Evolutionary conservation across 2,888 invertebrate genomes (phyloP).

Genomic region (Mesochorus sp.): DNA sequence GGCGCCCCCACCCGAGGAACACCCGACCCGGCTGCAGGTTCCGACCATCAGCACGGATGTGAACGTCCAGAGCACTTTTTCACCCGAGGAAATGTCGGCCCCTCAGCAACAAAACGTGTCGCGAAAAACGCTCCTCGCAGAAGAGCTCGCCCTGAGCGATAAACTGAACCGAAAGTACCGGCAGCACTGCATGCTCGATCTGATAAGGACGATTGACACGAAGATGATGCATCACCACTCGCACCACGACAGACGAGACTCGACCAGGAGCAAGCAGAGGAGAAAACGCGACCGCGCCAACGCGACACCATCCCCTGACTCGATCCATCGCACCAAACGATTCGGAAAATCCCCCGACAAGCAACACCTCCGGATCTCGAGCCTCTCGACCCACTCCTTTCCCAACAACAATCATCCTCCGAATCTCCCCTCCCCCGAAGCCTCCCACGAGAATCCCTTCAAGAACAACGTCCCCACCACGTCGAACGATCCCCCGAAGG

Average conservation of each 20-base stretch:
- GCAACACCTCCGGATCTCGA: constrained; percentile 53
- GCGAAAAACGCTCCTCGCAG: constrained; percentile 11
- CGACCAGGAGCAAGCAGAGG: constrained; percentile 63
- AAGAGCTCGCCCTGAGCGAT: constrained; percentile 55
- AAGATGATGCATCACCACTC: constrained; percentile 74
- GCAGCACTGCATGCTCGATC: constrained; percentile 74
- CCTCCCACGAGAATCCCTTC: constrained; percentile 43
- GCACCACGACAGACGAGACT: constrained; percentile 66
- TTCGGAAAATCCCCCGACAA: constrained; percentile 68
- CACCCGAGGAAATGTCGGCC: constrained; percentile 52
- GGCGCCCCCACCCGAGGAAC: constrained; percentile 49
- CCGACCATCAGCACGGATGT: constrained; percentile 66
- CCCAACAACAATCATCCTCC: constrained; percentile 36
- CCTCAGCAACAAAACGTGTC: too few species aligned
- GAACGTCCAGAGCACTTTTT: constrained; percentile 67
- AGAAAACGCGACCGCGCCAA: constrained; percentile 63
- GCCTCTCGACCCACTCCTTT: constrained; percentile 52
- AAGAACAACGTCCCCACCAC: too few species aligned
- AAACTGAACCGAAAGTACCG: constrained; percentile 69
- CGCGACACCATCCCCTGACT: constrained; percentile 70
- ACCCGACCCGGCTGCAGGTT: constrained; percentile 65
- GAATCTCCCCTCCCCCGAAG: constrained; percentile 28
- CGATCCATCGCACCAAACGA: constrained; percentile 58
- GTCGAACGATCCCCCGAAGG: background rate
- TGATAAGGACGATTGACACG: constrained; percentile 77